phyloP scores from a whole-genome alignment of 37 sponge, comb jelly and placozoan species.

The Eunapius fragilis region DNA sequence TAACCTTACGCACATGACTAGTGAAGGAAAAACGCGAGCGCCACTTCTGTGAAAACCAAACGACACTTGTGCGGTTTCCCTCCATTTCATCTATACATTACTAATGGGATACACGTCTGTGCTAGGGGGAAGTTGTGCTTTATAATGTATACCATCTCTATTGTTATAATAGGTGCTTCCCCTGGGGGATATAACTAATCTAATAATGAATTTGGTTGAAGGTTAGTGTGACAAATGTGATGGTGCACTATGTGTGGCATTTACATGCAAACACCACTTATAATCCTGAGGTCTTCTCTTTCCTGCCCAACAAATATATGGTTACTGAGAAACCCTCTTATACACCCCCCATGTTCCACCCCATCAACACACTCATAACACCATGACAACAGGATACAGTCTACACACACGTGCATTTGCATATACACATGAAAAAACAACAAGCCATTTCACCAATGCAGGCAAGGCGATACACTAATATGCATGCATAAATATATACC shows the following conservation, averaged over 20 bases:
- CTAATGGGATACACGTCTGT: too few species aligned
- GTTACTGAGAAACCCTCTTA: too few species aligned
- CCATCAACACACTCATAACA: not conserved
- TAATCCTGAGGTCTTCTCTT: not conserved
- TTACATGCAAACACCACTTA: not conserved
- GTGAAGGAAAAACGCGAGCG: too few species aligned
- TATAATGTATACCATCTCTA: too few species aligned
- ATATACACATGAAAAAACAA: not conserved
- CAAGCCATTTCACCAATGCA: not conserved
- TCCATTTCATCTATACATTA: too few species aligned
- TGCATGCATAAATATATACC: too few species aligned
- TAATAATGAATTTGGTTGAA: not conserved
- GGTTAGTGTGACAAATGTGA: not conserved
- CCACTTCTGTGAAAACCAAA: too few species aligned
- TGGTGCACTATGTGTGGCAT: not conserved
- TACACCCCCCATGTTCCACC: not conserved
- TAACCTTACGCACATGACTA: too few species aligned
- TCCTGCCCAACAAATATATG: not conserved
- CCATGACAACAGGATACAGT: not conserved
- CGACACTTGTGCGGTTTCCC: too few species aligned
- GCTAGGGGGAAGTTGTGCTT: too few species aligned
- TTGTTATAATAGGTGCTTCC: not conserved
- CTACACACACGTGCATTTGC: constrained; percentile 3
- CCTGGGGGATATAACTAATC: not conserved
- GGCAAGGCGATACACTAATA: not conserved